Base-by-base conservation (phyloP, 2,888 invertebrate species). In the Rhagonycha lutea region DNA sequence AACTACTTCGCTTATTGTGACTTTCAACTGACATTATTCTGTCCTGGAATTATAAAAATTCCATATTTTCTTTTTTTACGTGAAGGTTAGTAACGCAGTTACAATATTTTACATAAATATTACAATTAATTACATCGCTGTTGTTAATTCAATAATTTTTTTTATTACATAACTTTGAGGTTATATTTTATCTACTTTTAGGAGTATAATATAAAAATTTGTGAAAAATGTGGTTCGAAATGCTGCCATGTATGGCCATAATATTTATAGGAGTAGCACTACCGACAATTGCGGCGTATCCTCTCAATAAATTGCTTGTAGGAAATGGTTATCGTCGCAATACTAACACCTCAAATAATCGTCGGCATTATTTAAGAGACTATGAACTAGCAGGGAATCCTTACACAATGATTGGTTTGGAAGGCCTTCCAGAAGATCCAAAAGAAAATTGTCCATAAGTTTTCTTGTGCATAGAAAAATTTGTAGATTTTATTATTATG, bases 211-310 rank as follows among this genome's bases (percentile, higher is more conserved):
- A 47, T n/a, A n/a, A 5, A 47, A n/a, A n/a, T 47, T 69, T 4
- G 61, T 73, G 23, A 29, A 86, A 82, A 85, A 94, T 94, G 93
- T 94, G 93, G 94, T 93, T 92, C 87, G 93, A 94, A 91, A 91
- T 93, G 85, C 83, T 93, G 82, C 93, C 93, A 12, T 89, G 91
- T 82, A 90, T 90, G 79, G 89, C 88, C 78, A 91, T 93, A 78
- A 90, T 93, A 71, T 88, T 90, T 65, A 91, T 89, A 61, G 91
- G 89, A 2, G 72, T 93, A 80, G 90, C 91, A 14, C 81, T 92
- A 74, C 94, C 12, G n/a, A 47, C 5, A 2, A 1, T 89, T 86
- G 89, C 89, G 3, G 88, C 91, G 62, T 92, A 92, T 84, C 91
- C 92, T 82, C 80, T 92, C 78, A 91, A 93, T 86, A 92, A 92